Evolutionary conservation across 2,797 vertebrate genomes (phyloP), one percentile per base, ranked within the genome.

Genomic region (Sebastes iracundus): DNA sequence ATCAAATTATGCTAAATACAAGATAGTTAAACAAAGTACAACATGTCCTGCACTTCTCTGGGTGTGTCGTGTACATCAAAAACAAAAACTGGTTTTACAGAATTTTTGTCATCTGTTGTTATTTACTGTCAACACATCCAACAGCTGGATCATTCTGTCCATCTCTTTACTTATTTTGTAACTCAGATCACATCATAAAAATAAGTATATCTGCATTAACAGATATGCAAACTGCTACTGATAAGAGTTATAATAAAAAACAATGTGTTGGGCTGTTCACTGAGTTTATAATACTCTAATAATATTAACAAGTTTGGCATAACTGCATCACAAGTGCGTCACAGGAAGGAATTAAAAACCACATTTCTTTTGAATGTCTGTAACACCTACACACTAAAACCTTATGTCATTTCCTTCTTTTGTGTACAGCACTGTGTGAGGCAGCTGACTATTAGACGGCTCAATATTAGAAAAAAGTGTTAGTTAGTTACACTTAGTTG

Each of bases 1-100:
- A 86, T 84, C 64, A 75, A 64, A 80, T 60, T 55, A 65, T 64
- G 49, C 35, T 72, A 23, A 83, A 72, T 75, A 53, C 42, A 10
- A 46, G 46, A 84, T 9, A 76, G 62, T 55, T 67, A 76, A 79
- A 35, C 32, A 33, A 22, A 73, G 23, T 33, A 68, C 70, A 74
- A 28, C 55, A 65, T 72, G 60, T 63, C 27, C 28, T 72, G 12
- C 55, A 70, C 77, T 63, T 64, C 10, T 84, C n/a, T 67, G 68
- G 20, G 7, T 78, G 42, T 79, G 64, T 64, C 60, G 12, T 56
- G 18, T 18, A 55, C 2, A 32, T 63, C 16, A 72, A 9, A 4
- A 56, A 62, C 25, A 62, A 25, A 71, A 64, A 64, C 35, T 42
- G 52, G 14, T 70, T 76, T 58, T 7, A 56, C 16, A 25, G 27